A percentile compares a stretch with the other conserved stretches of the same genome.
Evolutionary conservation across 2,113 vertebrate genomes (phyloP).

Genomic region (Daphoenositta chrysoptera): DNA sequence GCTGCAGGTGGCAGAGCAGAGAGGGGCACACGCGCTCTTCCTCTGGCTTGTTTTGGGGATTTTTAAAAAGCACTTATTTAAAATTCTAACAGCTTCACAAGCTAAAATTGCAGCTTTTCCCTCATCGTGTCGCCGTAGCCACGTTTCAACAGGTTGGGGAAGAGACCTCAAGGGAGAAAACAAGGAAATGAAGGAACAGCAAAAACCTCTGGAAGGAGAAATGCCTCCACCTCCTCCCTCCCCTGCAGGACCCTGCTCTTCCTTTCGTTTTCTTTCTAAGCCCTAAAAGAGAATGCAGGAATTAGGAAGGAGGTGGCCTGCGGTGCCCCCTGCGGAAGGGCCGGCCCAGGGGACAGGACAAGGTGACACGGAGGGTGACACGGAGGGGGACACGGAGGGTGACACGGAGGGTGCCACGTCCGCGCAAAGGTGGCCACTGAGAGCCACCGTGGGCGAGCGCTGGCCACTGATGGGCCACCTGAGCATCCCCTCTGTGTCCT

Average conservation of each 20-base stretch:
- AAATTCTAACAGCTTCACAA: background rate
- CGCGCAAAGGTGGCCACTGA: background rate
- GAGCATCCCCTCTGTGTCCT: background rate
- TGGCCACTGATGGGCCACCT: background rate
- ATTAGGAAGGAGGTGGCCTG: background rate
- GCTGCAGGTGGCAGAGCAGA: background rate
- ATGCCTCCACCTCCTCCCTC: background rate
- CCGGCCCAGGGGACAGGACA: background rate
- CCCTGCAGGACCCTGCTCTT: background rate
- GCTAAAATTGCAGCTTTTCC: background rate
- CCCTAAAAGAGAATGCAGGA: fast-evolving
- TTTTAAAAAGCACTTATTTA: background rate
- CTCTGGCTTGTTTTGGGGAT: background rate
- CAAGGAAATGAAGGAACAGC: background rate
- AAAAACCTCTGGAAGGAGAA: background rate
- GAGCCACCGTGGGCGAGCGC: background rate
- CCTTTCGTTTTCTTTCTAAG: background rate
- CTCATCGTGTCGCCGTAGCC: fast-evolving
- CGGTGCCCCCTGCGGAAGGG: background rate
- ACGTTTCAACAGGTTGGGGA: background rate
- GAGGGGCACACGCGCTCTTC: fast-evolving
- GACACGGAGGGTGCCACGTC: background rate
- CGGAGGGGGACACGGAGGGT: background rate
- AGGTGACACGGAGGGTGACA: background rate
- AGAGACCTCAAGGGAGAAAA: background rate